A percentile compares a stretch with the other conserved stretches of the same genome.
These are phyloP conservation scores for Pteromalus puparum DNA, from an alignment of 1,140 invertebrate species.

Conservation along the genomic window DNA sequence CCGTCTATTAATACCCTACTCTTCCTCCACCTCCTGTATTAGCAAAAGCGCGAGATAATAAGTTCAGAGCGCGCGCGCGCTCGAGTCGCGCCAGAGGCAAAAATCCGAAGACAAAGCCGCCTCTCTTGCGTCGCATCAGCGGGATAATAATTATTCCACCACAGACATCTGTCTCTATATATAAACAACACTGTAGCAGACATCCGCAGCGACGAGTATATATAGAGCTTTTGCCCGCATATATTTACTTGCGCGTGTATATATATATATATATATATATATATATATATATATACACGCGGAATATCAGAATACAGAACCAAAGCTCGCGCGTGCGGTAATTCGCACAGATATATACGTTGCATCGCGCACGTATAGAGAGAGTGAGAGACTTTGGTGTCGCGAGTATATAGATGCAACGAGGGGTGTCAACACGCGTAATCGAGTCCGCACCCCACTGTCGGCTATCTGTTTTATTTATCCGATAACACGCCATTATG, in stretches of 20 bases:
- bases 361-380: background rate
- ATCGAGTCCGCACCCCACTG: conserved; percentile 63
- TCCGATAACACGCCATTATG: conserved; percentile 75
- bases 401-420: background rate
- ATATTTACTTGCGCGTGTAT: background rate
- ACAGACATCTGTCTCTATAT: background rate
- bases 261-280: too few species aligned
- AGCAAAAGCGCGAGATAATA: background rate
- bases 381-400: background rate
- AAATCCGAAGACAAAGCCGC: background rate
- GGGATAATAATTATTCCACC: background rate
- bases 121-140: background rate
- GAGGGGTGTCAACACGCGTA: conserved; percentile 63
- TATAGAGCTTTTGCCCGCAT: background rate
- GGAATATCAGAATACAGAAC: background rate
- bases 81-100: conserved; percentile 1
- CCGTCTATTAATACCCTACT: background rate
- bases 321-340: background rate
- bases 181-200: background rate
- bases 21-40: too few species aligned
- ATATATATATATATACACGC: background rate
- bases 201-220: background rate
- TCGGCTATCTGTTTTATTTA: conserved; percentile 72
- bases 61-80: background rate
- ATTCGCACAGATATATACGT: background rate